Evolutionary conservation across 2,888 invertebrate genomes (phyloP).

Genomic region (Anarsia innoxiella): DNA sequence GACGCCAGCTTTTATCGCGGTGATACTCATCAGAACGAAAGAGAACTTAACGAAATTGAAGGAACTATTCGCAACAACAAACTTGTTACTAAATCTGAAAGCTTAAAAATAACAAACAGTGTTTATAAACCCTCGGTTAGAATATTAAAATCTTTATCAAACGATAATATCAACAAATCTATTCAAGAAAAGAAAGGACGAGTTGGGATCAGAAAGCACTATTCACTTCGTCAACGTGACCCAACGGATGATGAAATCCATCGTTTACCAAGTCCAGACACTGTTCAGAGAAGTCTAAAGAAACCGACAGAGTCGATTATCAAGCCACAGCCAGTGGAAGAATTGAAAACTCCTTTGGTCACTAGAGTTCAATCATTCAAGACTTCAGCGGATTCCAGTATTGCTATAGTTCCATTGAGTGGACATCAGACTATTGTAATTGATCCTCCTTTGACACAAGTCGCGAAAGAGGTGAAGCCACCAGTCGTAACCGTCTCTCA

Average conservation of each 20-base stretch:
- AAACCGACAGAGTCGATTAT: constrained; percentile 28
- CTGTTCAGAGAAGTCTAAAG: constrained; percentile 37
- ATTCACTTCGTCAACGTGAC: constrained; percentile 66
- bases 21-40: constrained; percentile 66
- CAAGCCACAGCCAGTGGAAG: constrained; percentile 32
- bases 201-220: constrained; percentile 59
- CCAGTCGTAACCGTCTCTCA: constrained; percentile 9
- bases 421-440: constrained; percentile 73
- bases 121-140: constrained; percentile 44
- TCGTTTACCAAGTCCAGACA: constrained; percentile 56
- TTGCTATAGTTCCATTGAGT: constrained; percentile 64
- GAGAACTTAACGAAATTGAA: constrained; percentile 70
- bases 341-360: constrained; percentile 47
- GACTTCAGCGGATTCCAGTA: constrained; percentile 63
- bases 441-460: constrained; percentile 55
- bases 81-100: constrained; percentile 62
- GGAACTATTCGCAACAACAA: constrained; percentile 68
- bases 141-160: constrained; percentile 53
- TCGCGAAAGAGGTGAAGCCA: constrained; percentile 19
- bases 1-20: constrained; percentile 44
- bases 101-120: constrained; percentile 45
- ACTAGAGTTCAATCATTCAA: constrained; percentile 67
- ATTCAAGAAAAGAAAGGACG: constrained; percentile 39
- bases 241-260: constrained; percentile 51
- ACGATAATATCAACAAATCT: constrained; percentile 50